Base-by-base conservation (phyloP, 2,113 vertebrate genomes). In the Pteronura brasiliensis region DNA sequence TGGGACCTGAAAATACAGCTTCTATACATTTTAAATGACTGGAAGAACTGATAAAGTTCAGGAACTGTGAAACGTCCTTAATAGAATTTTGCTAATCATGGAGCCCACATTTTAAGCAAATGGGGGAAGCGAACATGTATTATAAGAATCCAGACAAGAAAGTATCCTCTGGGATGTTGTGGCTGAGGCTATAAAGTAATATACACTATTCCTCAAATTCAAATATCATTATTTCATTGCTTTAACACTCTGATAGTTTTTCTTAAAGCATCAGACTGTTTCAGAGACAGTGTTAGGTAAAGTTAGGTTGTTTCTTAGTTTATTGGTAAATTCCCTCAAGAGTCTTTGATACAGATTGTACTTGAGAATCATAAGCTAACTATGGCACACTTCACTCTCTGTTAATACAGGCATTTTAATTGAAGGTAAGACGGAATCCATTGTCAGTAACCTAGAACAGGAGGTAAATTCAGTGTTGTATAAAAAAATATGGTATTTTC, bases 1-100 rank as follows among this genome's bases (percentile, higher is more conserved):
- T 80, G 55, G 84, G 47, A 96, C 87, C 82, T 86, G 86, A 97
- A 98, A 98, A 97, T 85, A 6, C 86, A 90, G 1, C 86, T 77
- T 90, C 74, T 96, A 63, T 76, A 44, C 92, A 59, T 57, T 96
- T 95, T 95, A 97, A 52, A 79, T 96, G 85, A 63, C 57, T 49
- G 96, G 87, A 72, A 97, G 72, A 27, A 1, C 4, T 88, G n/a
- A 47, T 44, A 93, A 93, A 93, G n/a, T 93, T 98, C 97, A 97
- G 93, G 72, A 96, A 63, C 23, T 67, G 61, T 90, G 3, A 96
- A 65, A 20, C 79, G 2, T 57, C 21, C 69, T 36, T 74, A 92
- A n/a, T 47, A 65, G 31, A 84, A 47, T 81, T 74, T 85, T 90
- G 17, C 49, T 63, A 74, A 80, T n/a, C 63, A 49, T 4, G 23